Conservation (phyloP, 2,113 vertebrate genomes). For the Python bivittatus region DNA sequence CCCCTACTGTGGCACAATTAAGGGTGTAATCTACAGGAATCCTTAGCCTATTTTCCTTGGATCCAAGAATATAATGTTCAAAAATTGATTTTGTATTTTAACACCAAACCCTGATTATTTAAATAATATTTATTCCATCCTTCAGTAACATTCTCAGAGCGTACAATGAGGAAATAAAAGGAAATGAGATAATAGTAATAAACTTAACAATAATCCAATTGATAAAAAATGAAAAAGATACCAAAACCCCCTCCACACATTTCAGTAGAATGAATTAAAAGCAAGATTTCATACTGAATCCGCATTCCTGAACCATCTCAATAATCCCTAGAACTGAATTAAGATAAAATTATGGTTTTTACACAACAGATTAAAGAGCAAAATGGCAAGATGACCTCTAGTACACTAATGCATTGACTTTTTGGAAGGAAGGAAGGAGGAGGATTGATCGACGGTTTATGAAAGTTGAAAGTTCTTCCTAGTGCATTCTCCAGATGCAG, state of each 20-base stretch:
- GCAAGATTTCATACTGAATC: not conserved
- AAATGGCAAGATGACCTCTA: not conserved
- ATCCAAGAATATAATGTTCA: not conserved
- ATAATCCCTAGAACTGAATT: not conserved
- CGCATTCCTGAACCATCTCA: no score
- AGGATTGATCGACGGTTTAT: not conserved
- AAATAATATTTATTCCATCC: not conserved
- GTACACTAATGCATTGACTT: not conserved
- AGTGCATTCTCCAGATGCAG: not conserved
- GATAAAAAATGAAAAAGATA: no score
- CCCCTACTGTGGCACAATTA: not conserved
- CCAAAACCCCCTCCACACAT: no score
- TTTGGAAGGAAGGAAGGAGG: not conserved
- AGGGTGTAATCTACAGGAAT: not conserved
- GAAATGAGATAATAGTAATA: not conserved
- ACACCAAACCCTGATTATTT: not conserved
- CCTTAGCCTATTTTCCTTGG: not conserved
- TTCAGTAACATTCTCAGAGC: not conserved
- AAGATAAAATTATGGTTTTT: not conserved
- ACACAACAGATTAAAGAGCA: not conserved
- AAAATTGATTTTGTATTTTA: not conserved
- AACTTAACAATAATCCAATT: no score
- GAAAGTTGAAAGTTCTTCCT: not conserved
- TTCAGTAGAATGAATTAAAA: not conserved
- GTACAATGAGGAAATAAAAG: not conserved